Evolutionary conservation across 1,140 invertebrate species (phyloP).

Genomic region (Frieseomelitta varia): DNA sequence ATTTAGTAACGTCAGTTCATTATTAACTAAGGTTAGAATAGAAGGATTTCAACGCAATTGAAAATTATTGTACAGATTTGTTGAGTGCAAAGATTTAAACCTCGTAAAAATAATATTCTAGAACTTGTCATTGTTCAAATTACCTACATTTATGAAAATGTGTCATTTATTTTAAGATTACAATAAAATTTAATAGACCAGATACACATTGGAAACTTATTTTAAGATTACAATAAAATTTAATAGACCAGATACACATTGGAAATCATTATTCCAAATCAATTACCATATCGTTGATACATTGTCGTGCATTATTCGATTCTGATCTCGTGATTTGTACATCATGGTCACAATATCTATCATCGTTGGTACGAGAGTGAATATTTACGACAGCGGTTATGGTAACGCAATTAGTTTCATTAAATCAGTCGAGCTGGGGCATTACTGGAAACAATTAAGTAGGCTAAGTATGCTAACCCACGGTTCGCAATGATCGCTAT

Average conservation of each 20-base stretch:
- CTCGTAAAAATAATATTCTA: too few species aligned
- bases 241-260: background rate
- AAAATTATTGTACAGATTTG: too few species aligned
- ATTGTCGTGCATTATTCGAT: background rate
- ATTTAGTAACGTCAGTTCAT: too few species aligned
- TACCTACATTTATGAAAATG: too few species aligned
- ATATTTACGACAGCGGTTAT: slow-evolving; percentile 30
- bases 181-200: background rate
- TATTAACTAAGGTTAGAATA: too few species aligned
- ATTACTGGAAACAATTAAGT: slow-evolving; percentile 23
- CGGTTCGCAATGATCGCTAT: background rate
- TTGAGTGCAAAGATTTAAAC: too few species aligned
- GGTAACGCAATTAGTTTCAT: slow-evolving; percentile 34
- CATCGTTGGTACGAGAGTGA: slow-evolving; percentile 4
- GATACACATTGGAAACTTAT: too few species aligned
- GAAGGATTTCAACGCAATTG: too few species aligned
- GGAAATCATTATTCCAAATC: background rate
- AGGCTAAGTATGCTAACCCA: slow-evolving; percentile 6
- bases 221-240: too few species aligned
- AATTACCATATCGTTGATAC: background rate
- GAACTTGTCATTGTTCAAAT: too few species aligned
- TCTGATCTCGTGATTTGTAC: background rate
- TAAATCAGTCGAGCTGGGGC: background rate
- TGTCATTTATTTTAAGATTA: too few species aligned
- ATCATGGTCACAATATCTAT: background rate